These are phyloP conservation scores for Orchesellides sinensis DNA, from an alignment of 2,888 invertebrate genomes.

Conservation along the genomic window DNA sequence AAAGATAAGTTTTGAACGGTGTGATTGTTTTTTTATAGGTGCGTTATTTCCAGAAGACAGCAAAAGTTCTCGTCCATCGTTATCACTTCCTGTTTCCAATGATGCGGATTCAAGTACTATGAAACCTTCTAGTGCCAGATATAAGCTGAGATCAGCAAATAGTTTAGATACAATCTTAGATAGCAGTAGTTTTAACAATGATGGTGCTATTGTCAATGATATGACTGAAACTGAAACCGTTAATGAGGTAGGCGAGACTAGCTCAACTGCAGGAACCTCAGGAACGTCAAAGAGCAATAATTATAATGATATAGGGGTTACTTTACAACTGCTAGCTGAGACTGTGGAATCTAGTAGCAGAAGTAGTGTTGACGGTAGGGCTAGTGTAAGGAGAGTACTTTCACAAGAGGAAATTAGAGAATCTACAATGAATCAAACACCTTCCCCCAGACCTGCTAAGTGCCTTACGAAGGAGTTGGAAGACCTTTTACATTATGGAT, in stretches of 20 bases:
- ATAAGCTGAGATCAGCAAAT: constrained; percentile 64
- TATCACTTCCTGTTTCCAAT: constrained; percentile 12
- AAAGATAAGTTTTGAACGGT: too few relatives aligned
- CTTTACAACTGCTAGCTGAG: constrained; percentile 35
- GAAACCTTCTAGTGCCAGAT: constrained; percentile 45
- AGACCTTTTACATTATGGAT: constrained; percentile 79
- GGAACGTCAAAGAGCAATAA: constrained; percentile 49
- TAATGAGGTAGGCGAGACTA: neutral
- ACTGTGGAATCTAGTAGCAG: constrained; percentile 5
- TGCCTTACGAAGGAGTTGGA: constrained; percentile 78
- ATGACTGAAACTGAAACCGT: constrained; percentile 39
- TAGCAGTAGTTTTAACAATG: constrained; percentile 29
- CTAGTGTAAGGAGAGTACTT: neutral
- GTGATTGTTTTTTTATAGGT: constrained; percentile 35
- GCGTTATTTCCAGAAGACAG: constrained; percentile 46
- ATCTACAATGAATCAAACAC: neutral
- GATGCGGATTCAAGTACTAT: constrained; percentile 22
- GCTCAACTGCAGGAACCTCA: constrained; percentile 12
- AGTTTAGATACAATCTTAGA: constrained; percentile 68
- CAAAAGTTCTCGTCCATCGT: neutral
- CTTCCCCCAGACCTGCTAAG: constrained; percentile 48
- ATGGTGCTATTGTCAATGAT: constrained; percentile 48
- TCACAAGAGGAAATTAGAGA: neutral
- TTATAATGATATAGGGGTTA: constrained; percentile 14
- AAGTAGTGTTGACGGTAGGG: neutral